phyloP scores from a whole-genome alignment of 2,888 invertebrate genomes.

The Apotomis betuletana region DNA sequence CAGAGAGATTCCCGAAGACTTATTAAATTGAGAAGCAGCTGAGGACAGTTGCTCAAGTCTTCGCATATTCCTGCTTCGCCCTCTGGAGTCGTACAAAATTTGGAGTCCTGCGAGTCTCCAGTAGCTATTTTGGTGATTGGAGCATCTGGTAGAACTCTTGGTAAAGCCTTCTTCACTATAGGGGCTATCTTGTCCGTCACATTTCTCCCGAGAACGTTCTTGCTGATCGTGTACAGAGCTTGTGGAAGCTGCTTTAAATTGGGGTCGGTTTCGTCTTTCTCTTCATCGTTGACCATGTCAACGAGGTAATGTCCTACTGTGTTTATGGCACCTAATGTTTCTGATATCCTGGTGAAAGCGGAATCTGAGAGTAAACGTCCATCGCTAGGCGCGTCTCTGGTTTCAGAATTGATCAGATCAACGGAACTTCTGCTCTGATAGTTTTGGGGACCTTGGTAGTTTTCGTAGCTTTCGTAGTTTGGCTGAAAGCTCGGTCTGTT shows the following conservation, averaged over 20 bases:
- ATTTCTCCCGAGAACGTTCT: slow-evolving; percentile 89
- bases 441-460: slow-evolving; percentile 52
- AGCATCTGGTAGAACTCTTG: slow-evolving; percentile 73
- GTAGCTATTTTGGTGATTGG: slow-evolving; percentile 75
- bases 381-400: slow-evolving; percentile 62
- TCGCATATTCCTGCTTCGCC: slow-evolving; percentile 92
- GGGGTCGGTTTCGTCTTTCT: slow-evolving; percentile 72
- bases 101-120: slow-evolving; percentile 79
- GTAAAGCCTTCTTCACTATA: slow-evolving; percentile 81
- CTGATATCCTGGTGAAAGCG: slow-evolving; percentile 85
- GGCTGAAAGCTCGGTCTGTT: slow-evolving; percentile 43
- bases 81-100: slow-evolving; percentile 91
- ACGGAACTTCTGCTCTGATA: slow-evolving; percentile 61
- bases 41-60: slow-evolving; percentile 94
- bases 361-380: slow-evolving; percentile 84
- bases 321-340: slow-evolving; percentile 90
- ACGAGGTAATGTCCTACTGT: slow-evolving; percentile 93
- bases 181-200: slow-evolving; percentile 92
- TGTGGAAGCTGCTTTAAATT: slow-evolving; percentile 84
- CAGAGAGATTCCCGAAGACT: slow-evolving; percentile 93
- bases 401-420: slow-evolving; percentile 59
- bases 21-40: slow-evolving; percentile 90
- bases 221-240: slow-evolving; percentile 91
- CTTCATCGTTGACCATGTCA: slow-evolving; percentile 86
- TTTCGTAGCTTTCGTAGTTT: slow-evolving; percentile 42